Evolutionary conservation across 2,888 invertebrate species (phyloP), one percentile per base, ranked within the genome.

Genomic region (Pristionchus entomophagus): DNA sequence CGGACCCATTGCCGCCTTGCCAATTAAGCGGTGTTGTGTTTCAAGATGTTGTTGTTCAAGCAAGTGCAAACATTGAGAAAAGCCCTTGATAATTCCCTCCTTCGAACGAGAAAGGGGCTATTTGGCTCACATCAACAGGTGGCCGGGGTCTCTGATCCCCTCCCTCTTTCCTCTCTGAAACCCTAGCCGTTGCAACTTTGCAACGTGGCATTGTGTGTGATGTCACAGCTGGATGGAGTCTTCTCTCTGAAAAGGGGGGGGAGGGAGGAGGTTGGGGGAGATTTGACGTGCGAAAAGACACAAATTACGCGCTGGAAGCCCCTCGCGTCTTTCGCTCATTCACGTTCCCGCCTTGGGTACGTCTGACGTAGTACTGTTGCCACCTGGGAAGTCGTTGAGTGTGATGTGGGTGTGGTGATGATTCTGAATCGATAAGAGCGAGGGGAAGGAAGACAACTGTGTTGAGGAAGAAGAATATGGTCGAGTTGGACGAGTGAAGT

Each of bases 401-500:
- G 35, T 35, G 65, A 59, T 59, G 32, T 5, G 17, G 65, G 32
- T 29, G 62, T 62, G 62, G 65, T 29, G 19, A 5, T 38, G 35
- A 65, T 65, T 65, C 65, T 38, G 65, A 35, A 73, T 73, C 73
- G 73, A 26, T 26, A n/a, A 32, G 35, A 26, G 12, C n/a, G 59
- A 65, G 19, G 17, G 65, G 65, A 41, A 73, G 41, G 26, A 41
- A 73, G 41, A 45, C n/a, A n/a, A n/a, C n/a, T n/a, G n/a, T n/a
- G n/a, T n/a, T n/a, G n/a, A n/a, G n/a, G n/a, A n/a, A n/a, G n/a
- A n/a, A n/a, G n/a, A n/a, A n/a, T n/a, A n/a, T 73, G 73, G 26
- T 73, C 73, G 73, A 73, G 26, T 45, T 73, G 45, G 73, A 73
- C 73, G 73, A n/a, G n/a, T n/a, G 73, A 73, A 38, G 41, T 41